phyloP scores from a whole-genome alignment of 2,888 invertebrate species.

The Idaea dimidiata region DNA sequence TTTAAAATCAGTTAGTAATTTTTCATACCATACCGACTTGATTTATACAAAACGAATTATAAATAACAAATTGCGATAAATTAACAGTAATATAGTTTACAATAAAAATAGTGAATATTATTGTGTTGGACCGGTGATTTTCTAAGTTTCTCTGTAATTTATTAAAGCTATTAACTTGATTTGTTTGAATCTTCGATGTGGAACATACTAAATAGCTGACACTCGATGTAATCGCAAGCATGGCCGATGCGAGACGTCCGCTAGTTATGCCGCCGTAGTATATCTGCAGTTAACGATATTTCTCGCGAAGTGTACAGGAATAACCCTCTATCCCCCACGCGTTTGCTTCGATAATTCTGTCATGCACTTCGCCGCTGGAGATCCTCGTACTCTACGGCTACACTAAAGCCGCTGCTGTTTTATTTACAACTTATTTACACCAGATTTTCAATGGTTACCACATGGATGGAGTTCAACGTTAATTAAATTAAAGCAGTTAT shows the following conservation, averaged over 20 bases:
- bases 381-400: constrained; percentile 30
- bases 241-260: constrained; percentile 36
- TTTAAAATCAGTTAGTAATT: neutral
- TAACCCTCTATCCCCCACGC: constrained; percentile 62
- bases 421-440: constrained; percentile 41
- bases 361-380: constrained; percentile 73
- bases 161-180: neutral
- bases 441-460: constrained; percentile 41
- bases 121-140: neutral
- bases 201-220: neutral
- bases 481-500: neutral
- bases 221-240: constrained; percentile 7
- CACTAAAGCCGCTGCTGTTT: constrained; percentile 24
- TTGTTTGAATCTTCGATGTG: neutral
- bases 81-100: neutral
- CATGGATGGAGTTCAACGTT: constrained; percentile 34
- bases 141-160: neutral
- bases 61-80: neutral
- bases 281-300: constrained; percentile 56
- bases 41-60: neutral
- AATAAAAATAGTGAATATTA: too few species aligned
- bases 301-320: constrained; percentile 74
- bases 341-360: constrained; percentile 65
- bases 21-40: neutral
- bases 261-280: constrained; percentile 54